phyloP scores from a whole-genome alignment of 2,888 invertebrate genomes.

The Acrobasis consociella region DNA sequence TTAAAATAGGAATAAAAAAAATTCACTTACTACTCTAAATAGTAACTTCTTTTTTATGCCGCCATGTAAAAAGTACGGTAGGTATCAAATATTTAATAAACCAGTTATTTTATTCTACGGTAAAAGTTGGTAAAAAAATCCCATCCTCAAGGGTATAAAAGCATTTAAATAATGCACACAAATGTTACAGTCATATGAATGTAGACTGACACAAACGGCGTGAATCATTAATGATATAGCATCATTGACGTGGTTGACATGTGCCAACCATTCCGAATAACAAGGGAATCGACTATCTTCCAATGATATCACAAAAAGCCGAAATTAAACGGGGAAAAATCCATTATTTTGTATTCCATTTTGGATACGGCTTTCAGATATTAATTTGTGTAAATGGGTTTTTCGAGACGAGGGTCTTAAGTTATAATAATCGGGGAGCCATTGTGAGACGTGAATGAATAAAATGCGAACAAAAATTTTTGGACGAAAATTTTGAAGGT shows the following conservation, averaged over 20 bases:
- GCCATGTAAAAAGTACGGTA: no score
- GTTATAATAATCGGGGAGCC: slow-evolving; percentile 13
- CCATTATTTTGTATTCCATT: slow-evolving; percentile 14
- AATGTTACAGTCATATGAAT: slow-evolving; percentile 8
- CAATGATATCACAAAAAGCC: slow-evolving; percentile 11
- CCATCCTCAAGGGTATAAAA: background rate
- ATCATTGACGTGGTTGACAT: slow-evolving; percentile 17
- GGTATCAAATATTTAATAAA: no score
- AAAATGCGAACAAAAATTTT: slow-evolving; percentile 5
- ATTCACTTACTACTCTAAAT: no score
- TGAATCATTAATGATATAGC: slow-evolving; percentile 19
- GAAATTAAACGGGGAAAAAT: slow-evolving; percentile 15
- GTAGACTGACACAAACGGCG: slow-evolving; percentile 14
- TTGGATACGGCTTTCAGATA: slow-evolving; percentile 24
- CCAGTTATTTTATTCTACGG: no score
- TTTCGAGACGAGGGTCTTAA: slow-evolving; percentile 16
- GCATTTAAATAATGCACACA: background rate
- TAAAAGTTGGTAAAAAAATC: no score
- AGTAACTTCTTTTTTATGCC: no score
- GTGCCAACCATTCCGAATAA: slow-evolving; percentile 15
- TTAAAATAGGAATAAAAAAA: no score
- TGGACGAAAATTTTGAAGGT: background rate
- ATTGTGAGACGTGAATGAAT: slow-evolving; percentile 9
- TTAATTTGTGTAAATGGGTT: slow-evolving; percentile 28
- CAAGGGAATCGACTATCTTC: slow-evolving; percentile 10